Evolutionary conservation across 1,140 invertebrate genomes (phyloP).

Genomic region (Papilio dardanus): DNA sequence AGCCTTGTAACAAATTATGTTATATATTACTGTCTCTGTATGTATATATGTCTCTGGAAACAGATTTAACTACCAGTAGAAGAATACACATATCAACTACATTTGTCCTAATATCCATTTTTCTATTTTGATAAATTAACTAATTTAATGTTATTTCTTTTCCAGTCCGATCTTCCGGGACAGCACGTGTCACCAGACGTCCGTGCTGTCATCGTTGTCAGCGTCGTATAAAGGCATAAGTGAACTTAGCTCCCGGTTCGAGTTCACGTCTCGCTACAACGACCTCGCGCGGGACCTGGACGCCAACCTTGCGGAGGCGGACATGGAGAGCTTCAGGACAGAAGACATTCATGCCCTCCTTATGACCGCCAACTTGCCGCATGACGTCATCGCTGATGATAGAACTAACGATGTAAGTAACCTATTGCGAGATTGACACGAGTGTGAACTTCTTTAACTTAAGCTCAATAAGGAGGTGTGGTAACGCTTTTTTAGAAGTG

Average conservation of each 20-base stretch:
- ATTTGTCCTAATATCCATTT: background rate
- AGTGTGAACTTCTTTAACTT: background rate
- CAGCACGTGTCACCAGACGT: slow-evolving; percentile 89
- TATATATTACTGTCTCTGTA: no score
- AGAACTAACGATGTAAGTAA: slow-evolving; percentile 76
- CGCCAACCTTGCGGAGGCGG: slow-evolving; percentile 95
- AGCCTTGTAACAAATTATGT: background rate
- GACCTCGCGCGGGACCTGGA: slow-evolving; percentile 94
- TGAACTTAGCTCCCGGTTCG: slow-evolving; percentile 84
- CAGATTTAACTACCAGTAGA: no score
- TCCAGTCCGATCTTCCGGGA: slow-evolving; percentile 88
- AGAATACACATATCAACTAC: no score
- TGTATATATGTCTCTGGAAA: no score
- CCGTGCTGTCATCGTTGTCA: slow-evolving; percentile 90
- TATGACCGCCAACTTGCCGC: slow-evolving; percentile 87
- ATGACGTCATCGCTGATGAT: slow-evolving; percentile 77
- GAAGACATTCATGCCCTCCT: slow-evolving; percentile 95
- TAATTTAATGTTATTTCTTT: slow-evolving; percentile 48
- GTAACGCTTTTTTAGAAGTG: background rate
- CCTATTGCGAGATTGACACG: background rate
- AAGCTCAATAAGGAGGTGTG: no score
- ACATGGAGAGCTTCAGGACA: slow-evolving; percentile 96
- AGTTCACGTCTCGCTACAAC: slow-evolving; percentile 88
- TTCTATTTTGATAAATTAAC: slow-evolving; percentile 28
- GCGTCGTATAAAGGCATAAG: slow-evolving; percentile 89